Percentiles rank a stretch among this genome's conserved stretches.
Conservation (phyloP, 2,797 vertebrate species). For the Bradypodion ventrale region DNA sequence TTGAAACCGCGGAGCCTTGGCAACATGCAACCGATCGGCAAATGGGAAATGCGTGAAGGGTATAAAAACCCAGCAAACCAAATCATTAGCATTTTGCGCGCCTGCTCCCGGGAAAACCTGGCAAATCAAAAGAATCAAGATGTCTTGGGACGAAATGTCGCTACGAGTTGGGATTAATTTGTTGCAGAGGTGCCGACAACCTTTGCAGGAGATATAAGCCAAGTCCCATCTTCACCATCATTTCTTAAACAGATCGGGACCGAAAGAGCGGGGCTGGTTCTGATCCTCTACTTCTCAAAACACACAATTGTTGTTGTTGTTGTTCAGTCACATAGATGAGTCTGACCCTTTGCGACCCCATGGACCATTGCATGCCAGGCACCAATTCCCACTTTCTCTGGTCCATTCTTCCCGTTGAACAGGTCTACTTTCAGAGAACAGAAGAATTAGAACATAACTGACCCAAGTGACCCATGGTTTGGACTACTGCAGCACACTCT, state of each 20-base stretch:
- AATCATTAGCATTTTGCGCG: constrained; percentile 83
- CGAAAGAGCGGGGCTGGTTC: not conserved
- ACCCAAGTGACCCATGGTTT: not conserved
- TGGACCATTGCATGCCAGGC: too few species aligned
- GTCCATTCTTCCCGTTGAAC: not conserved
- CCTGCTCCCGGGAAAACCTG: constrained; percentile 76
- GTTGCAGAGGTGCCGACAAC: constrained; percentile 77
- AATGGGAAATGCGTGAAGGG: constrained; percentile 80
- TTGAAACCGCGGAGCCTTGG: constrained; percentile 77
- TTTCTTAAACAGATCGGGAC: constrained; percentile 62
- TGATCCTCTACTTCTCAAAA: not conserved
- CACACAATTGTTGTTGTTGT: not conserved
- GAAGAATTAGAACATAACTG: not conserved
- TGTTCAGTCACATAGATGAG: too few species aligned
- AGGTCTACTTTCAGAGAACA: not conserved
- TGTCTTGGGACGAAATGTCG: constrained; percentile 82
- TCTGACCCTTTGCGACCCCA: too few species aligned
- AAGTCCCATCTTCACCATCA: constrained; percentile 72
- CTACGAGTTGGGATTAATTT: constrained; percentile 86
- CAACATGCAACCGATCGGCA: constrained; percentile 78
- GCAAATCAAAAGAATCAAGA: constrained; percentile 82
- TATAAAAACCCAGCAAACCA: constrained; percentile 80
- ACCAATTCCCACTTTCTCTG: too few species aligned
- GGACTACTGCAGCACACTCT: not conserved
- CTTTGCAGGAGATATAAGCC: constrained; percentile 74